phyloP scores from a whole-genome alignment of 2,888 invertebrate genomes.

The Agrochola lychnidis region DNA sequence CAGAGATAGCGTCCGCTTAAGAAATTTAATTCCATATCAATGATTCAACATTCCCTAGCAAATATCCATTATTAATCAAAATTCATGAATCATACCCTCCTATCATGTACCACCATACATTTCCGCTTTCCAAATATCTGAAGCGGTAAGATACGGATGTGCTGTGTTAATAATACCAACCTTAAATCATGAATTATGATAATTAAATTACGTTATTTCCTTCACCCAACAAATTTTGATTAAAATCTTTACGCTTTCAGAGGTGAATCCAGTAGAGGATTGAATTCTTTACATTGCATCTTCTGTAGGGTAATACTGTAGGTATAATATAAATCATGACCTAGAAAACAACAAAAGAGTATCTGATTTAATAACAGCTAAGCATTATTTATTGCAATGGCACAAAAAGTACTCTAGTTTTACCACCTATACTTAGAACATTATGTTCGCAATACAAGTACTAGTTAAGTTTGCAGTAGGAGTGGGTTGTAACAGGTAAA shows the following conservation, averaged over 20 bases:
- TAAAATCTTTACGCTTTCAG: slow-evolving; percentile 41
- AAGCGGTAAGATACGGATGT: background rate
- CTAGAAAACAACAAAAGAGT: slow-evolving; percentile 30
- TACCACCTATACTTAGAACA: background rate
- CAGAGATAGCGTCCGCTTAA: slow-evolving; percentile 5
- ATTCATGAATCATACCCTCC: slow-evolving; percentile 45
- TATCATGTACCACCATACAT: slow-evolving; percentile 19
- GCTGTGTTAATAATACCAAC: slow-evolving; percentile 28
- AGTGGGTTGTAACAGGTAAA: too few species aligned
- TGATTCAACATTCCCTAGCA: slow-evolving; percentile 39
- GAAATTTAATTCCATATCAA: slow-evolving; percentile 20
- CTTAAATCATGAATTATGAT: slow-evolving; percentile 41
- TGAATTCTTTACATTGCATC: slow-evolving; percentile 10
- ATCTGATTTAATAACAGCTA: slow-evolving; percentile 8
- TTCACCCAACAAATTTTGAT: slow-evolving; percentile 28
- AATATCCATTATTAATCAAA: slow-evolving; percentile 51
- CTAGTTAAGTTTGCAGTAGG: background rate
- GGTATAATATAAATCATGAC: slow-evolving; percentile 31
- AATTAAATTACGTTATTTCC: slow-evolving; percentile 51
- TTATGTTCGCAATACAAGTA: background rate
- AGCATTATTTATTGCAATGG: slow-evolving; percentile 5
- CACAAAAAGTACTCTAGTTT: slow-evolving; percentile 11
- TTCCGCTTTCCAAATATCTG: slow-evolving; percentile 34
- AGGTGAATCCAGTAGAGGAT: slow-evolving; percentile 16
- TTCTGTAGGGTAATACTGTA: slow-evolving; percentile 7